Evolutionary conservation across 2,888 invertebrate species (phyloP).

Genomic region (Zelleria hepariella): DNA sequence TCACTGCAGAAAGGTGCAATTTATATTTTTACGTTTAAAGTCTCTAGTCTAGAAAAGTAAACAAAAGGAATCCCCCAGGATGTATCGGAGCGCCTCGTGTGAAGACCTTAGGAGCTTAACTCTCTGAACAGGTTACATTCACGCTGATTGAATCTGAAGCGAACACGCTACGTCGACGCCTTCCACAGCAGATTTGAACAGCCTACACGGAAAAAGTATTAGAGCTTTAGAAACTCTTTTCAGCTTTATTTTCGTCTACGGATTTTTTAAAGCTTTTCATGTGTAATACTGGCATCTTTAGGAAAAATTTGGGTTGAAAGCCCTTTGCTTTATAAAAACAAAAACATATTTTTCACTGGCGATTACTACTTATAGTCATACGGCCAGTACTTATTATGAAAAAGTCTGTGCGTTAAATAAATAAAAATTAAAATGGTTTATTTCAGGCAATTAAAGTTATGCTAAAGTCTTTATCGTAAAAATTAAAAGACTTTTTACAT

Average conservation of each 20-base stretch:
- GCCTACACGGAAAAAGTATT: constrained; percentile 12
- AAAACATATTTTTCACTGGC: too few species aligned
- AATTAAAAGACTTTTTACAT: too few species aligned
- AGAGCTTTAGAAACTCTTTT: background rate
- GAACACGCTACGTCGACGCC: constrained; percentile 5
- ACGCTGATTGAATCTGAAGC: constrained; percentile 34
- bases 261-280: background rate
- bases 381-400: too few species aligned
- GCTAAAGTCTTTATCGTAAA: too few species aligned
- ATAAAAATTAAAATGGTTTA: too few species aligned
- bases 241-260: background rate
- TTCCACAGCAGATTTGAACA: constrained; percentile 18
- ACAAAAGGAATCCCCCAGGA: constrained; percentile 44
- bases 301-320: too few species aligned
- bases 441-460: too few species aligned
- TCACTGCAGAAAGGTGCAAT: too few species aligned
- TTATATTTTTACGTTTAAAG: background rate
- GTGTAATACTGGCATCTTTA: background rate
- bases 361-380: too few species aligned
- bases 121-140: constrained; percentile 34
- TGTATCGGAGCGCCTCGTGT: constrained; percentile 33
- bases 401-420: too few species aligned
- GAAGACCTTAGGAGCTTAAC: constrained; percentile 39
- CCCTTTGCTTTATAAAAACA: too few species aligned
- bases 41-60: background rate